These are phyloP conservation scores for Tetragonula carbonaria DNA, from an alignment of 2,888 invertebrate genomes.

Conservation along the genomic window DNA sequence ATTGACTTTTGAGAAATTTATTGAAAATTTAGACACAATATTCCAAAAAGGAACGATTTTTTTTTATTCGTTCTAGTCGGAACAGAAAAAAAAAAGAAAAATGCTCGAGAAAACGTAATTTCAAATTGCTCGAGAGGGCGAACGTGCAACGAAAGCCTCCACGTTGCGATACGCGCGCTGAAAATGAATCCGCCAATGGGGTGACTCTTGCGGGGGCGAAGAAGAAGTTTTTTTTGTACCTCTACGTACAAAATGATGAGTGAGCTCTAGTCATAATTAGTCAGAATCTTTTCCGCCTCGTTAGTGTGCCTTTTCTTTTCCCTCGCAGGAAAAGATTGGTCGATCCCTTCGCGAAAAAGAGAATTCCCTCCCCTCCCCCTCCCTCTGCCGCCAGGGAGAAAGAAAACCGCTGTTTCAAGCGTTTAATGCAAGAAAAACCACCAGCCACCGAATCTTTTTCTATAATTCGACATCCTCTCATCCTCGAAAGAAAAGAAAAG, in stretches of 20 bases:
- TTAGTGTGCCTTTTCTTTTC: not conserved
- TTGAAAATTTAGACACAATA: no score
- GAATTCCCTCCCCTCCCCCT: no score
- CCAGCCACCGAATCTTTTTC: not conserved
- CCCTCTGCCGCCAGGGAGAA: no score
- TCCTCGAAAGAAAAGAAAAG: no score
- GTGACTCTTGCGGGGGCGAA: not conserved
- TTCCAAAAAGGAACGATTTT: no score
- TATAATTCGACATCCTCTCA: not conserved
- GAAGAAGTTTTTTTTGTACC: not conserved
- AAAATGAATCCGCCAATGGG: not conserved
- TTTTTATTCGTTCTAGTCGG: no score
- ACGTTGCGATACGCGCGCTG: not conserved
- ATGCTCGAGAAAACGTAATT: not conserved
- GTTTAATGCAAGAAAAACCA: not conserved
- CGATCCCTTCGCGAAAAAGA: not conserved
- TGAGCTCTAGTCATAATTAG: not conserved
- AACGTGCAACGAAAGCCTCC: not conserved
- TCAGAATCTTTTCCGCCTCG: constrained; percentile 1
- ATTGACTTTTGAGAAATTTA: no score
- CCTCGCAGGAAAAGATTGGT: not conserved
- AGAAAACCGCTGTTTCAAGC: not conserved
- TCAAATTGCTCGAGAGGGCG: not conserved
- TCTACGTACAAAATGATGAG: not conserved
- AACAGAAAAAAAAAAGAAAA: not conserved